Conservation (phyloP, 2,888 invertebrate genomes). For the Dolomedes plantarius region DNA sequence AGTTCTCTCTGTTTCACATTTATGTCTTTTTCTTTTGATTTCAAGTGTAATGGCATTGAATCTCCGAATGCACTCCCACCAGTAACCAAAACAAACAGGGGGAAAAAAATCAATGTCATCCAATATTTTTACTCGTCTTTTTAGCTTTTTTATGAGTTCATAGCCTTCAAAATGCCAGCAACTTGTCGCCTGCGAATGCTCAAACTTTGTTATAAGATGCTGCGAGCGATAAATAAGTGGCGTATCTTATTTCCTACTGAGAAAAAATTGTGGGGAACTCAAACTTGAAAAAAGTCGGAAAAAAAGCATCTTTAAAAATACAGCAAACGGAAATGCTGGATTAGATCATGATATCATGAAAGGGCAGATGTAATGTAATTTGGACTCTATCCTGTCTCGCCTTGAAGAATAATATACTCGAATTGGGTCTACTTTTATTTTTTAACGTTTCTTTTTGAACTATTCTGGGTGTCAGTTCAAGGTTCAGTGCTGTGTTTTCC, state of each 20-base stretch:
- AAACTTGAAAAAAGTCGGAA: neutral
- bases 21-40: neutral
- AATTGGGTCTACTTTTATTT: neutral
- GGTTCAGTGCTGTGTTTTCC: neutral
- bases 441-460: neutral
- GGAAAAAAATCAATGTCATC: conserved; percentile 17
- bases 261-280: neutral
- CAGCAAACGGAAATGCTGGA: neutral
- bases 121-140: neutral
- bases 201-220: conserved; percentile 1
- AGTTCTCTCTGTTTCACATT: too few species aligned
- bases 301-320: neutral
- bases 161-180: neutral
- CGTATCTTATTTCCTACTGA: conserved; percentile 15
- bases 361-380: neutral
- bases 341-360: neutral
- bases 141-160: neutral
- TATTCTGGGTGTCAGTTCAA: neutral
- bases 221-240: neutral
- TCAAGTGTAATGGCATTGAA: neutral
- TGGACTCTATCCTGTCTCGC: neutral
- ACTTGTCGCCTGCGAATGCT: neutral
- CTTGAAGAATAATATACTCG: conserved; percentile 18
- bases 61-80: neutral
- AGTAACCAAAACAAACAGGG: neutral